Evolutionary conservation across 2,888 invertebrate genomes (phyloP).

Genomic region (Lordiphosa fenestrarum): DNA sequence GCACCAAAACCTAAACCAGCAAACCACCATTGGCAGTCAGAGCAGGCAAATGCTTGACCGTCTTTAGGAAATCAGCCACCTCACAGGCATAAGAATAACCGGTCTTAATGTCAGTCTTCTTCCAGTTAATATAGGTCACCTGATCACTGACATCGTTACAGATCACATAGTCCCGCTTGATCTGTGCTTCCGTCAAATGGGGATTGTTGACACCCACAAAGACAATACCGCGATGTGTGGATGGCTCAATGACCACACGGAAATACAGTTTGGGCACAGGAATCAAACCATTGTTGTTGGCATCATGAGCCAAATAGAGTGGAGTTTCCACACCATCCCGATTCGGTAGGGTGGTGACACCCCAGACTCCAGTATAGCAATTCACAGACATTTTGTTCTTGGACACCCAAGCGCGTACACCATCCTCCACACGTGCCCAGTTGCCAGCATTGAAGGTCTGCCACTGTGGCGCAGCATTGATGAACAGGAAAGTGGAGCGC

Average conservation of each 20-base stretch:
- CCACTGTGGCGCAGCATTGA: slow-evolving; percentile 83
- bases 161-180: slow-evolving; percentile 69
- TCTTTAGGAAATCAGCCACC: slow-evolving; percentile 66
- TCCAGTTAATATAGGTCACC: slow-evolving; percentile 76
- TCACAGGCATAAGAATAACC: slow-evolving; percentile 78
- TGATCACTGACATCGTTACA: slow-evolving; percentile 73
- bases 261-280: slow-evolving; percentile 83
- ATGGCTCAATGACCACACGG: slow-evolving; percentile 82
- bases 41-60: slow-evolving; percentile 65
- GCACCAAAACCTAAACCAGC: slow-evolving; percentile 45
- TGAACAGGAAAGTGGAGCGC: slow-evolving; percentile 82
- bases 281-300: slow-evolving; percentile 78
- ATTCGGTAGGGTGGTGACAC: slow-evolving; percentile 82
- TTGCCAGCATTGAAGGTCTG: slow-evolving; percentile 83
- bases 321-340: slow-evolving; percentile 75
- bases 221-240: slow-evolving; percentile 81
- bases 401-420: slow-evolving; percentile 77
- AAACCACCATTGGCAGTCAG: slow-evolving; percentile 67
- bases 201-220: slow-evolving; percentile 82
- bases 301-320: slow-evolving; percentile 77
- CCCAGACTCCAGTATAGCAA: slow-evolving; percentile 83
- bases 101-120: slow-evolving; percentile 62
- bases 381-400: slow-evolving; percentile 76
- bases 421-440: slow-evolving; percentile 82
- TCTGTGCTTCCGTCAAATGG: slow-evolving; percentile 72